Evolutionary conservation across 30 jellyfish, hydroid and myxozoan species (phyloP), one percentile per base, ranked within the genome.

Genomic region (Nemopilema nomurai): DNA sequence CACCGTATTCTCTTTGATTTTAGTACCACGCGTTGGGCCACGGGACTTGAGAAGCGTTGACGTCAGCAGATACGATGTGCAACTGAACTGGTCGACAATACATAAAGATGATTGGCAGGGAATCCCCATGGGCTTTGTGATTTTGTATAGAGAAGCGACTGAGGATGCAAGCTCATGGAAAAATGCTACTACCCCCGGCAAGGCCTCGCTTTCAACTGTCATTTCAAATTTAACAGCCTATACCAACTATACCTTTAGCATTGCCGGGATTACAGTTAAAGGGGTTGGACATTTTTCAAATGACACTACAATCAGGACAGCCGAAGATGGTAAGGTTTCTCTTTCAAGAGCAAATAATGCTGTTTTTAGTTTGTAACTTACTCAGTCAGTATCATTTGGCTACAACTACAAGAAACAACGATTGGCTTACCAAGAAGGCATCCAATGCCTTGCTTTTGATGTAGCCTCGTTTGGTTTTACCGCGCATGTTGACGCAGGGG

Each of bases 81-180:
- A 18, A 28, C 84, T 82, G 8, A 25, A 50, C 77, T 82, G 91
- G 91, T 82, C 91, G 4, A 76, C 8, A 4, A 82, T 82, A n/a
- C 91, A 84, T n/a, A 22, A 70, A 23, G 91, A 82, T 33, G 67
- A 68, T 65, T 51, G 91, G 84, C 83, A 68, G 19, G 91, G 91
- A 0, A 69, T 82, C 1, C 80, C 81, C 0, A 9, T 49, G 31
- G 91, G 91, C 50, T 82, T 33, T 25, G 69, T 84, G 30, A 82
- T 82, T 51, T 27, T 82, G 79, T 82, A 69, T 76, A 41, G 78
- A 51, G 78, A 82, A 31, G 52, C 91, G 27, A 31, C 33, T 28
- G 53, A 77, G 20, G 77, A 27, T 13, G 69, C 26, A 18, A 74
- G 28, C 49, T 32, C 49, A 3, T 82, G 91, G 91, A 82, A 82